phyloP scores from a whole-genome alignment of 2,888 invertebrate genomes.

The Empis livida region DNA sequence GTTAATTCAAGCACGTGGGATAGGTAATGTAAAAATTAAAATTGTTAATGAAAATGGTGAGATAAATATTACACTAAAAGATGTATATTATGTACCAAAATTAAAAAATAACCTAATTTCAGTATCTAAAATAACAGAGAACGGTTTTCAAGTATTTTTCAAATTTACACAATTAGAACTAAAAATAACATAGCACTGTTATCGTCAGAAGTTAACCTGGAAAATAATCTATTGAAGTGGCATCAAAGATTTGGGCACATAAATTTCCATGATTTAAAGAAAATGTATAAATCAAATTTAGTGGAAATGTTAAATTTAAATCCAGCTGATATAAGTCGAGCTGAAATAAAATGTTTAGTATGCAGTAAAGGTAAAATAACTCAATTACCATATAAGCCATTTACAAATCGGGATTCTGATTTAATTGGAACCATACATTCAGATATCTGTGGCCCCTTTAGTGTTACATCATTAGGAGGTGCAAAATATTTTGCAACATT shows the following conservation, averaged over 20 bases:
- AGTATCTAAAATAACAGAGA: neutral
- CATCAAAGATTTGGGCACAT: slow-evolving; percentile 1
- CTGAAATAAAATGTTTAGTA: neutral
- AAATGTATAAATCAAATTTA: neutral
- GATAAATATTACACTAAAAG: too few species aligned
- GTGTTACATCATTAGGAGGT: neutral
- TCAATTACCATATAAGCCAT: neutral
- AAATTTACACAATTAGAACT: too few species aligned
- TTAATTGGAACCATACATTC: neutral
- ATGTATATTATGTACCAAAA: neutral
- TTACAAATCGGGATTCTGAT: neutral
- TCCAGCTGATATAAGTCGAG: neutral
- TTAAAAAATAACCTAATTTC: neutral
- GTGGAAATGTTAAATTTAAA: neutral
- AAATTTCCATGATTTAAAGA: neutral
- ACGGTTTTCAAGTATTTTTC: neutral
- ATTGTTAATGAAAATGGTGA: neutral
- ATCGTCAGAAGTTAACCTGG: too few species aligned
- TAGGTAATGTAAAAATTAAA: neutral
- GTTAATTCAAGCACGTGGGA: neutral
- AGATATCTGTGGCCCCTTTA: slow-evolving; percentile 6
- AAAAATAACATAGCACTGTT: too few species aligned
- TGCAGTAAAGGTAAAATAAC: slow-evolving; percentile 3
- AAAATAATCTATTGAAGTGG: neutral
- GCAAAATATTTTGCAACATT: slow-evolving; percentile 4